Evolutionary conservation across 1,140 invertebrate genomes (phyloP), one percentile per base, ranked within the genome.

Genomic region (Nasonia longicornis): DNA sequence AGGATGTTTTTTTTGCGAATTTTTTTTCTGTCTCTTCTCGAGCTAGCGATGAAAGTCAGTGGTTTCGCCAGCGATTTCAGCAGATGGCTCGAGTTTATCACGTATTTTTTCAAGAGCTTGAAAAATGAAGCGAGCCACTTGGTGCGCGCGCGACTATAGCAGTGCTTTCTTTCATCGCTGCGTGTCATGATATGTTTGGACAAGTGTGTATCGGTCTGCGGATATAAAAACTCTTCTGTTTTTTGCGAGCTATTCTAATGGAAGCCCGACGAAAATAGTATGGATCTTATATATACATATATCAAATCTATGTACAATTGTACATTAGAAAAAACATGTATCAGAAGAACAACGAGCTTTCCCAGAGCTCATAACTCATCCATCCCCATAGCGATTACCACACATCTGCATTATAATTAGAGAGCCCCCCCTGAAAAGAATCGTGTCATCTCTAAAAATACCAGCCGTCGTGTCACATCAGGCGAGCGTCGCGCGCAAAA

Each of bases 381-480:
- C 64, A 29, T 31, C 64, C 20, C n/a, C 64, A 35, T 4, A 67
- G 0, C 11, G 22, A 67, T 31, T 29, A 67, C 64, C 42, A 42
- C 29, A 58, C 45, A 48, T n/a, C 16, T n/a, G 22, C 20, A 35
- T 71, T 72, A 79, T 52, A 52, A 70, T 79, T 79, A 72, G 77
- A 67, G 12, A 4, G 0, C 8, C 10, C 12, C 12, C 20, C 48
- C 14, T 26, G 14, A 48, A 72, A 71, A 63, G 69, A 79, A 79
- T 79, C 38, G 31, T 72, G 69, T 72, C 77, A 72, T 22, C 35
- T 64, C 58, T 74, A 67, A 80, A 80, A 80, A 80, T 52, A 48
- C 31, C 71, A 22, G 42, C 31, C 2, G 31, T 6, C 31, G 4
- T 6, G 3, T 35, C 31, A 11, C 64, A 16, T 58, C 52, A n/a